A percentile compares a stretch with the other conserved stretches of the same genome.
phyloP scores from a whole-genome alignment of 2,113 vertebrate species.

The Indicator maculatus region DNA sequence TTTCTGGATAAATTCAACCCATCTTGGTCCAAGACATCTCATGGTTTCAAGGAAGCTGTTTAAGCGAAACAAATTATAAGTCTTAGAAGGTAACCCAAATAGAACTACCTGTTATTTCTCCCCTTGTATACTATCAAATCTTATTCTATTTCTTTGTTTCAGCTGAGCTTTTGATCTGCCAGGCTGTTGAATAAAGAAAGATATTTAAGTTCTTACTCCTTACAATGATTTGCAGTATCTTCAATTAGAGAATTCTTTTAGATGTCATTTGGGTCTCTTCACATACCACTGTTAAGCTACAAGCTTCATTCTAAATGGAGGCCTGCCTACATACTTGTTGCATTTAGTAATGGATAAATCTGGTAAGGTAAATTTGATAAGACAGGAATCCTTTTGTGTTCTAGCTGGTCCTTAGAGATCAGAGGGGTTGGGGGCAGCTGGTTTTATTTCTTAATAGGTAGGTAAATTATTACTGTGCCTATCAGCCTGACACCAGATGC shows the following conservation, averaged over 20 bases:
- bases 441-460: no score
- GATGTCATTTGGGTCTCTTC: neutral
- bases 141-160: neutral
- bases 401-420: no score
- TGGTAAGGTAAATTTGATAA: no score
- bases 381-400: no score
- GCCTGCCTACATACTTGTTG: neutral
- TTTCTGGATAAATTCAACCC: no score
- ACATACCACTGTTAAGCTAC: neutral
- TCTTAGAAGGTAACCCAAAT: neutral
- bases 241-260: neutral
- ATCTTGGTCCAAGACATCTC: no score
- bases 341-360: no score
- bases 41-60: neutral
- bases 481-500: no score
- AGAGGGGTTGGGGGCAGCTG: no score
- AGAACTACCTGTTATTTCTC: neutral
- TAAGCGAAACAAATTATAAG: neutral
- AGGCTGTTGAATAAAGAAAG: neutral
- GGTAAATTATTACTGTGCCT: no score
- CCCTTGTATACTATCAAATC: neutral
- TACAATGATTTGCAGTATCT: neutral
- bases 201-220: neutral
- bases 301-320: neutral
- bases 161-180: neutral